A percentile compares a stretch with the other conserved stretches of the same genome.
Conservation (phyloP, 2,888 invertebrate species). For the Zygogramma bicolorata region DNA sequence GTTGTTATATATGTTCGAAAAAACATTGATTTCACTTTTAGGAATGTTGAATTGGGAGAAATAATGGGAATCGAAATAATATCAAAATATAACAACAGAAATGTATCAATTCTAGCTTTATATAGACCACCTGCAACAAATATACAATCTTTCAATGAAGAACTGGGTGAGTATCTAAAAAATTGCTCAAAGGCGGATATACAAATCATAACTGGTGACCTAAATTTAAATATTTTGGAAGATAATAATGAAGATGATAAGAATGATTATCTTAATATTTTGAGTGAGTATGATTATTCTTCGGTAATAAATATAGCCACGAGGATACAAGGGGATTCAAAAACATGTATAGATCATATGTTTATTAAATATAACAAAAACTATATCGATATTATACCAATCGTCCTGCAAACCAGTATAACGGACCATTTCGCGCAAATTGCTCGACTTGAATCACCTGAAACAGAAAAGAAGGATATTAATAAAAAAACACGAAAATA, state of each 20-base stretch:
- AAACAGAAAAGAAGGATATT: neutral
- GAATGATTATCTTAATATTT: slow-evolving; percentile 10
- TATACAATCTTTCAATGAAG: slow-evolving; percentile 6
- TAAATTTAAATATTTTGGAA: neutral
- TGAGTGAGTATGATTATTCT: slow-evolving; percentile 1
- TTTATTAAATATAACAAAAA: slow-evolving; percentile 3
- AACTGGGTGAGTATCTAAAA: slow-evolving; percentile 6
- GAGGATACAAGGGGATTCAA: slow-evolving; percentile 3
- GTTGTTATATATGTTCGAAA: neutral
- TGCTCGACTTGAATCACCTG: too few relatives aligned
- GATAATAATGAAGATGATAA: neutral
- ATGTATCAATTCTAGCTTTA: neutral
- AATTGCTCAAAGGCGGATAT: neutral
- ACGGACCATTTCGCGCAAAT: slow-evolving; percentile 14
- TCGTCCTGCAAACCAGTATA: slow-evolving; percentile 14
- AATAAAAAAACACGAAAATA: slow-evolving; percentile 6
- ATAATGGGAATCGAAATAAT: slow-evolving; percentile 2
- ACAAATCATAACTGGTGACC: slow-evolving; percentile 11
- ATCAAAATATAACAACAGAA: neutral
- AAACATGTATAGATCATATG: slow-evolving; percentile 6
- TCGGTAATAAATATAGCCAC: neutral
- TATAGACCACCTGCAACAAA: slow-evolving; percentile 9
- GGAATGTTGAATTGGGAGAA: neutral
- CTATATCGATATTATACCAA: slow-evolving; percentile 5
- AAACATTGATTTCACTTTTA: neutral